phyloP scores from a whole-genome alignment of 1,140 invertebrate species.

The Danaus melanippus region DNA sequence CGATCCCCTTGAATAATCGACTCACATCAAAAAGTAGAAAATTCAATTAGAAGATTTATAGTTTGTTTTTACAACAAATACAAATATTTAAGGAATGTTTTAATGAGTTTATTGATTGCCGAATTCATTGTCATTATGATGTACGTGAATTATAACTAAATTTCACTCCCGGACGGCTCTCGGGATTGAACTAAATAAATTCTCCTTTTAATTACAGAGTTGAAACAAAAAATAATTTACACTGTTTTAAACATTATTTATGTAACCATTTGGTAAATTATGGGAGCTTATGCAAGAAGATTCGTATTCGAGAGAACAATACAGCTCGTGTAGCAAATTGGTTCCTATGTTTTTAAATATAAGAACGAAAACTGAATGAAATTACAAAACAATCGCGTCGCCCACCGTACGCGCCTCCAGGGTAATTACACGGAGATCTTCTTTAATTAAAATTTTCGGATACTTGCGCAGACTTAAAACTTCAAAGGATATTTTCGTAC shows the following conservation, averaged over 20 bases:
- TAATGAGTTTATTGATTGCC: too few species aligned
- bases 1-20: too few species aligned
- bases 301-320: slow-evolving; percentile 5
- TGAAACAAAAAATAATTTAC: slow-evolving; percentile 10
- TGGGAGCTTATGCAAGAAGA: slow-evolving; percentile 20
- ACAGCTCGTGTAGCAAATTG: not conserved
- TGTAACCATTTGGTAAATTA: slow-evolving; percentile 19
- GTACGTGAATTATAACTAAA: too few species aligned
- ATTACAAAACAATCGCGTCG: not conserved
- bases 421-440: slow-evolving; percentile 31
- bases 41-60: too few species aligned
- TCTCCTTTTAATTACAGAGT: too few species aligned
- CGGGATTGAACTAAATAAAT: too few species aligned
- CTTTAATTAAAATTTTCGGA: slow-evolving; percentile 37
- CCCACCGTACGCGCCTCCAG: slow-evolving; percentile 18
- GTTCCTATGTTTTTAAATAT: slow-evolving; percentile 1
- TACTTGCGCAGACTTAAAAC: slow-evolving; percentile 23
- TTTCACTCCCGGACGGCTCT: too few species aligned
- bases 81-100: too few species aligned
- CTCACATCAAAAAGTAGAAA: too few species aligned
- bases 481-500: slow-evolving; percentile 20
- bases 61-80: too few species aligned
- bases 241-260: slow-evolving; percentile 15
- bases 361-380: slow-evolving; percentile 6
- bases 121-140: too few species aligned